Percentiles rank a stretch among this genome's conserved stretches.
Evolutionary conservation across 2,113 vertebrate species (phyloP).

Genomic region (Apaloderma vittatum): DNA sequence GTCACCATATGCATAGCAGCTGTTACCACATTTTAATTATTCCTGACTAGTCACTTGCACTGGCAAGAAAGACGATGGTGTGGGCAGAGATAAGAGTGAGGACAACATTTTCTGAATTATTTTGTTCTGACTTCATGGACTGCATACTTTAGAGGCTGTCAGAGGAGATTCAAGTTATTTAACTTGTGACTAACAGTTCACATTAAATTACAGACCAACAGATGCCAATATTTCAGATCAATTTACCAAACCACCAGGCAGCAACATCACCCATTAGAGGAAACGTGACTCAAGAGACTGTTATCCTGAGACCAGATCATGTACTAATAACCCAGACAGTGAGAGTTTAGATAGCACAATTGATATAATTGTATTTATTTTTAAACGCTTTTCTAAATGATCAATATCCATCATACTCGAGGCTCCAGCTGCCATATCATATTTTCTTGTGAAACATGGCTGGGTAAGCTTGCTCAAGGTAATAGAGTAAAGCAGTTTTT

Average conservation of each 20-base stretch:
- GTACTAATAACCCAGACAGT: background rate
- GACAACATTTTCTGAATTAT: background rate
- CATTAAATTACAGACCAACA: background rate
- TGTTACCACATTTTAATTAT: slow-evolving; percentile 16
- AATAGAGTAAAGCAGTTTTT: background rate
- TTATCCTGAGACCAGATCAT: background rate
- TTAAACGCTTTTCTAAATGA: background rate
- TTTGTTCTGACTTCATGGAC: background rate
- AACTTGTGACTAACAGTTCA: background rate
- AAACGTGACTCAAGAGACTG: background rate
- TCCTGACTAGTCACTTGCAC: background rate
- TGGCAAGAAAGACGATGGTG: background rate
- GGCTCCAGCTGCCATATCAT: background rate
- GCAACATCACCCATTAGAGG: background rate
- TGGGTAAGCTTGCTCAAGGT: background rate
- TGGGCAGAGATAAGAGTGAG: background rate
- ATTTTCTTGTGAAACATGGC: background rate
- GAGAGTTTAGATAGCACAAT: background rate
- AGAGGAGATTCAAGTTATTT: background rate
- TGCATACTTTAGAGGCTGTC: background rate
- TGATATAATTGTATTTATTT: background rate
- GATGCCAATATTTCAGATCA: slow-evolving; percentile 13
- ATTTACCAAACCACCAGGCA: background rate
- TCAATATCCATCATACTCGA: background rate
- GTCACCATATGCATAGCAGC: slow-evolving; percentile 28